Conservation (phyloP, 2,797 vertebrate genomes). For the Hybognathus amarus region DNA sequence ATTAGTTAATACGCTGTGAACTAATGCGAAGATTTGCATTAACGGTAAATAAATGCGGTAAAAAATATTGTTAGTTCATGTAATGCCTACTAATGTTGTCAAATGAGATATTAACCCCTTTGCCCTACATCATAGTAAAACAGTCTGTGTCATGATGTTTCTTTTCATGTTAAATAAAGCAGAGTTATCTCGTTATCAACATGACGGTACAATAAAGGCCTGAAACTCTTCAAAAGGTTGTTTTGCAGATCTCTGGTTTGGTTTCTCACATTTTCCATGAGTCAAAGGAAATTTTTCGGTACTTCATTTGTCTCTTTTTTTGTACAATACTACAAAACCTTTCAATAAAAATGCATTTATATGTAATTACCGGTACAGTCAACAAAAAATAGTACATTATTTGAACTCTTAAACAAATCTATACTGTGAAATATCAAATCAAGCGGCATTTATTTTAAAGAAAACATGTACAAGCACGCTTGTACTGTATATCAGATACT, state of each 20-base stretch:
- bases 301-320: not conserved
- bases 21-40: not conserved
- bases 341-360: not conserved
- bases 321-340: not conserved
- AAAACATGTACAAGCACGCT: not conserved
- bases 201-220: not conserved
- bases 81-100: not conserved
- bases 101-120: not conserved
- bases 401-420: not conserved
- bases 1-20: not conserved
- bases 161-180: not conserved
- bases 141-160: not conserved
- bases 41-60: not conserved
- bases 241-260: slow-evolving; percentile 16
- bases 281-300: slow-evolving; percentile 22
- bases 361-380: not conserved
- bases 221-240: slow-evolving; percentile 11
- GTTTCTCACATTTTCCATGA: slow-evolving; percentile 48
- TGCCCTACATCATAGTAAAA: not conserved
- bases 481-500: not conserved
- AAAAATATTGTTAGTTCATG: not conserved
- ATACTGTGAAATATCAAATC: not conserved
- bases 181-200: not conserved
- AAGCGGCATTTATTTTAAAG: no score
- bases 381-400: not conserved